Base-by-base conservation (phyloP, 2,797 vertebrate genomes). In the Syncerus caffer region DNA sequence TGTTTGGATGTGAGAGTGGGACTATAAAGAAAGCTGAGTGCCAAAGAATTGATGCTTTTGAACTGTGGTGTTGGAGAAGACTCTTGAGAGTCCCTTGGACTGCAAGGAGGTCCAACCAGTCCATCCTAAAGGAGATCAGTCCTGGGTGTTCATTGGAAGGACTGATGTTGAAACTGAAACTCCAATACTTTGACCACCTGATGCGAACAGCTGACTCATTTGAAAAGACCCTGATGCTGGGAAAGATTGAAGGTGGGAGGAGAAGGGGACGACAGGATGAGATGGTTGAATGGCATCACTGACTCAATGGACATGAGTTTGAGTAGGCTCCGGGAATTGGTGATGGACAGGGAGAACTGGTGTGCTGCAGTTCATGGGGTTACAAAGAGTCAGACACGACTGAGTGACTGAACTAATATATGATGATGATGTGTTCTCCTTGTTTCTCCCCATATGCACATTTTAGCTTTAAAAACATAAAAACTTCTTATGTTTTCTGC, bases 391-490 rank as follows among this genome's bases (percentile, higher is more conserved):
- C 19, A 23, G 67, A 71, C 1, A 71, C 0, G 19, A 38, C 67
- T 23, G 34, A 38, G 67, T 0, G 19, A 71, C 19, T 71, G 12
- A 42, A 4, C 12, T 74, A 12, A 74, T 25, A 82, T 38, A 19
- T 10, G 14, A 19, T 76, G 19, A 76, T 85, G 19, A 34, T 62
- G 27, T 31, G 14, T 12, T 57, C 86, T 71, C 19, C 4, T 19
- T 83, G 38, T 84, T 79, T 93, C n/a, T 93, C 11, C 16, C 10
- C 4, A 57, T 47, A 23, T 67, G 29, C 23, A 90, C 2, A n/a
- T 71, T 91, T 89, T 85, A 62, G 31, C 10, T 83, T 55, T 82
- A 58, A 87, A 74, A 82, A 64, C 42, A 53, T 85, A 23, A 45
- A 89, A 85, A 58, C 29, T 58, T 84, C 38, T 86, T 57, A 74